A percentile compares a stretch with the other conserved stretches of the same genome.
phyloP scores from a whole-genome alignment of 53 echinoderm and acorn worm genomes.

The Mesocentrotus franciscanus region DNA sequence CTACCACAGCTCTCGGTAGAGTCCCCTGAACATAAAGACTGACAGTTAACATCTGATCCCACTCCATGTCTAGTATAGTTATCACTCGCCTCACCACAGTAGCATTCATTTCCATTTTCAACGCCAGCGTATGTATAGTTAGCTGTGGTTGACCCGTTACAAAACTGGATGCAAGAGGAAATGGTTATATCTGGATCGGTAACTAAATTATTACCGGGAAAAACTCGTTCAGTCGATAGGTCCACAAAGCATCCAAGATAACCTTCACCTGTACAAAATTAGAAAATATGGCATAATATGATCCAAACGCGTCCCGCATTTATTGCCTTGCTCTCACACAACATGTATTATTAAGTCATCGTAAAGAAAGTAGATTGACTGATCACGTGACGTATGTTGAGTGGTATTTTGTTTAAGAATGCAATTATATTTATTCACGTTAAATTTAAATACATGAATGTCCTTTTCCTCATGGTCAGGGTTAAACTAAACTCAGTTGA shows the following conservation, averaged over 20 bases:
- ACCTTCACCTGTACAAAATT: neutral
- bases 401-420: too few relatives aligned
- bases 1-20: conserved; percentile 5
- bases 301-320: too few relatives aligned
- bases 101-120: conserved; percentile 19
- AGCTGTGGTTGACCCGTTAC: neutral
- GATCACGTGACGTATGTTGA: too few relatives aligned
- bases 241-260: neutral
- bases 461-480: too few relatives aligned
- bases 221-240: neutral
- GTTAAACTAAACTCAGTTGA: too few relatives aligned
- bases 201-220: neutral
- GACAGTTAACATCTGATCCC: neutral
- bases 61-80: neutral
- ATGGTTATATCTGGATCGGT: neutral
- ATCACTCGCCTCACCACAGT: neutral
- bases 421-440: too few relatives aligned
- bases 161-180: neutral
- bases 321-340: too few relatives aligned
- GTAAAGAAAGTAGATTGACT: too few relatives aligned
- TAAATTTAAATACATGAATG: too few relatives aligned
- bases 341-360: too few relatives aligned
- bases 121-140: neutral
- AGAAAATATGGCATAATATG: too few relatives aligned
- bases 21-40: neutral